Conservation (phyloP, 2,113 vertebrate genomes). For the Melanocharis versteri region DNA sequence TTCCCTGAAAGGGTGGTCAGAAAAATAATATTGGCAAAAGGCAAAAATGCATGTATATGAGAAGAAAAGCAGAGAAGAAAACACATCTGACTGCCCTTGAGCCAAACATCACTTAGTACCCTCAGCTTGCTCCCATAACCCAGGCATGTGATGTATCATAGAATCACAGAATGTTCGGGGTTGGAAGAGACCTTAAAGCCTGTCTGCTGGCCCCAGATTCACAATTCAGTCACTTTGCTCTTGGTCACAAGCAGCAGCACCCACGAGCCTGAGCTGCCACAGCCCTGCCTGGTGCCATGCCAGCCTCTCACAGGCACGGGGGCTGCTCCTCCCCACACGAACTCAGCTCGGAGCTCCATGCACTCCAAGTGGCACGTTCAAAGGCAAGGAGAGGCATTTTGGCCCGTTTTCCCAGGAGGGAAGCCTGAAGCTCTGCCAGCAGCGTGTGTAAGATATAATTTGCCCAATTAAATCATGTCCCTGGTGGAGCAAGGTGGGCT, state of each 20-base stretch:
- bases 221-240: slow-evolving; percentile 79
- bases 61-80: background rate
- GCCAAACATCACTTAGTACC: background rate
- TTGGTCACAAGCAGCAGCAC: slow-evolving; percentile 81
- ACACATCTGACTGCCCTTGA: background rate
- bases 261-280: slow-evolving; percentile 75
- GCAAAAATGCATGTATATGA: background rate
- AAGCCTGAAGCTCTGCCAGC: slow-evolving; percentile 79
- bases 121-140: background rate
- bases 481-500: slow-evolving; percentile 81
- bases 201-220: slow-evolving; percentile 54
- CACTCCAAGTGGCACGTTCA: background rate
- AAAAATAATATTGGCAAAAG: background rate
- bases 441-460: slow-evolving; percentile 81
- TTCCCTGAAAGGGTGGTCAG: background rate
- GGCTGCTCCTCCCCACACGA: slow-evolving; percentile 79
- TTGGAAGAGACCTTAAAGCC: background rate
- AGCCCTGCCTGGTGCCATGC: slow-evolving; percentile 76
- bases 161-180: background rate
- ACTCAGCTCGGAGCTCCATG: slow-evolving; percentile 66
- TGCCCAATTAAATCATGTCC: slow-evolving; percentile 81
- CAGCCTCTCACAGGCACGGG: slow-evolving; percentile 77
- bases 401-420: slow-evolving; percentile 68
- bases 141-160: background rate
- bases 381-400: slow-evolving; percentile 39